Conservation (phyloP, 2,797 vertebrate species). For the Muraenolepis orangiensis region DNA sequence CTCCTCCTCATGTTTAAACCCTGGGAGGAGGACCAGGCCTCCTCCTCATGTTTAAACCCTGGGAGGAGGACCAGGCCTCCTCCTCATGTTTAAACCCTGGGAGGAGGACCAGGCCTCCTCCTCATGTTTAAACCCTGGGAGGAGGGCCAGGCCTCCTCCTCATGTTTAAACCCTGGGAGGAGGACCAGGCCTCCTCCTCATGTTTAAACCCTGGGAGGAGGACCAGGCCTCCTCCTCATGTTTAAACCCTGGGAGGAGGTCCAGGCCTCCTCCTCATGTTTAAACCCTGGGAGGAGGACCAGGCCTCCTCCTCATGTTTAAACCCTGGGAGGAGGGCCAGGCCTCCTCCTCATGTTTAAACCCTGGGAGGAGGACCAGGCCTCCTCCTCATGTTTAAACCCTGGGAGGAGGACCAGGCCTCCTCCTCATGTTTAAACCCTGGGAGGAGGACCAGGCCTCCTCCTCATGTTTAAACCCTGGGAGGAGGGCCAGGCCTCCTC, state of each 20-base stretch:
- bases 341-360: constrained; percentile 40
- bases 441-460: constrained; percentile 26
- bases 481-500: constrained; percentile 29
- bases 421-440: constrained; percentile 42
- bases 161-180: constrained; percentile 42
- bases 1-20: constrained; percentile 43
- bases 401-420: constrained; percentile 26
- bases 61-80: constrained; percentile 26
- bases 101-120: constrained; percentile 30
- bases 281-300: constrained; percentile 40
- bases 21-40: constrained; percentile 26
- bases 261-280: constrained; percentile 28
- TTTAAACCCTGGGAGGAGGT: constrained; percentile 41
- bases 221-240: constrained; percentile 28
- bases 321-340: constrained; percentile 36
- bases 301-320: constrained; percentile 33
- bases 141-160: constrained; percentile 30
- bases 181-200: constrained; percentile 28
- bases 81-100: constrained; percentile 44
- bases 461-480: constrained; percentile 44
- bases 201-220: constrained; percentile 40
- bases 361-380: constrained; percentile 29
- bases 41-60: constrained; percentile 42
- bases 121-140: constrained; percentile 41
- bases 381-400: constrained; percentile 43